A percentile compares a stretch with the other conserved stretches of the same genome.
Conservation (phyloP, 2,113 vertebrate species). For the Psilopsiagon aurifrons region DNA sequence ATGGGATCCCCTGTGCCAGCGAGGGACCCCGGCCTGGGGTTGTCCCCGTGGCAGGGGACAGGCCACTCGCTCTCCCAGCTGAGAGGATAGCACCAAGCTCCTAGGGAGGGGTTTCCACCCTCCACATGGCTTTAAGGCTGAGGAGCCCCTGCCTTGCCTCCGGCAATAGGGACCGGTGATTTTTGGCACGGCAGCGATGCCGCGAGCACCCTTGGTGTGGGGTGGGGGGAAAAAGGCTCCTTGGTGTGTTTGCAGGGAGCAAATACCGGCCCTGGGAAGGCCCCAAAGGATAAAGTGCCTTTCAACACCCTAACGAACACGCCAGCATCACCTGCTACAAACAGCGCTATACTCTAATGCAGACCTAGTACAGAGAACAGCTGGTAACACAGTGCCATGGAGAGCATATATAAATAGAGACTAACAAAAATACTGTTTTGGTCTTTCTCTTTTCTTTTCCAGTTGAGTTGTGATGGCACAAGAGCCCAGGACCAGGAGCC, state of each 20-base stretch:
- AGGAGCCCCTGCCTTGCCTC: neutral
- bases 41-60: neutral
- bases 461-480: conserved; percentile 1
- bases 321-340: conserved; percentile 13
- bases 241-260: conserved; percentile 42
- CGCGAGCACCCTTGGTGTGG: neutral
- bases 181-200: conserved; percentile 17
- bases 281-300: conserved; percentile 53
- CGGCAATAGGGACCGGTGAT: neutral
- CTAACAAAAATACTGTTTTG: conserved; percentile 79
- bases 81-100: conserved; percentile 72
- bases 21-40: neutral
- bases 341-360: conserved; percentile 21
- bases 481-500: neutral
- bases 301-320: conserved; percentile 8
- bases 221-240: conserved; percentile 27
- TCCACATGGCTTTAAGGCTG: conserved; percentile 57
- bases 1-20: neutral
- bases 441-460: conserved; percentile 66
- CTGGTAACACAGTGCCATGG: conserved; percentile 48
- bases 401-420: conserved; percentile 57
- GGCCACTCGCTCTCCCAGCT: conserved; percentile 3
- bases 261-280: neutral
- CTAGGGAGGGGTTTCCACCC: neutral
- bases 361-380: conserved; percentile 43